Percentiles rank a stretch among this genome's conserved stretches.
These are phyloP conservation scores for Trichomycterus rosablanca DNA, from an alignment of 2,113 vertebrate species.

Conservation along the genomic window DNA sequence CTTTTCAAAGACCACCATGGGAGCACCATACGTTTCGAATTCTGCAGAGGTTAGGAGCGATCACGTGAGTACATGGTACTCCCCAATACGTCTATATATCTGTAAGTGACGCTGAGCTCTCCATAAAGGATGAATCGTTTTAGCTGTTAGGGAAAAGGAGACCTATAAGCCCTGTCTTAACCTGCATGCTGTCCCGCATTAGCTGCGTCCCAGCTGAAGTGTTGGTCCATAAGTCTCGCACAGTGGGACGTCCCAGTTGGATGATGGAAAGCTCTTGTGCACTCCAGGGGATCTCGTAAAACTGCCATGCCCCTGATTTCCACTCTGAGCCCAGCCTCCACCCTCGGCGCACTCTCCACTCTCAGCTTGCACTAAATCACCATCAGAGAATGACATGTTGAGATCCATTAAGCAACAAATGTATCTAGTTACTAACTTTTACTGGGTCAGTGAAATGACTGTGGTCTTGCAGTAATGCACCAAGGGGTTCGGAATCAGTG, in stretches of 20 bases:
- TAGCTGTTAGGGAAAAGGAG: slow-evolving; percentile 55
- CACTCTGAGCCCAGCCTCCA: slow-evolving; percentile 28
- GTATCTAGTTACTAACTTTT: slow-evolving; percentile 54
- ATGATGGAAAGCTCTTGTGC: slow-evolving; percentile 53
- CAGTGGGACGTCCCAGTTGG: slow-evolving; percentile 36
- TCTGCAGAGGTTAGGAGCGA: slow-evolving; percentile 80
- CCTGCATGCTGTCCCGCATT: slow-evolving; percentile 46
- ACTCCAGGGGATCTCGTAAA: slow-evolving; percentile 65
- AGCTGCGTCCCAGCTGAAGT: slow-evolving; percentile 49
- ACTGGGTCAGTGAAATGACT: slow-evolving; percentile 35
- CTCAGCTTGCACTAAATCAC: slow-evolving; percentile 50
- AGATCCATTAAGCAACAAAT: slow-evolving; percentile 56
- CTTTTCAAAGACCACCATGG: slow-evolving; percentile 79
- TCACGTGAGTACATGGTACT: slow-evolving; percentile 79
- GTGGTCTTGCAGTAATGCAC: slow-evolving; percentile 32
- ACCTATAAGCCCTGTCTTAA: slow-evolving; percentile 45
- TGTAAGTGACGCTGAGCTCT: slow-evolving; percentile 35
- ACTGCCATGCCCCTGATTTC: slow-evolving; percentile 52
- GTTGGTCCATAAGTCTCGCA: slow-evolving; percentile 55
- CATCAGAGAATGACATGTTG: slow-evolving; percentile 44
- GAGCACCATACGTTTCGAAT: slow-evolving; percentile 84
- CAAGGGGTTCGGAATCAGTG: slow-evolving; percentile 19
- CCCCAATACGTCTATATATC: slow-evolving; percentile 72
- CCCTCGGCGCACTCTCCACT: slow-evolving; percentile 22
- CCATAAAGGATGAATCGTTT: slow-evolving; percentile 55